These are phyloP conservation scores for Eospalax fontanierii DNA, from an alignment of 2,797 vertebrate genomes.

Conservation along the genomic window DNA sequence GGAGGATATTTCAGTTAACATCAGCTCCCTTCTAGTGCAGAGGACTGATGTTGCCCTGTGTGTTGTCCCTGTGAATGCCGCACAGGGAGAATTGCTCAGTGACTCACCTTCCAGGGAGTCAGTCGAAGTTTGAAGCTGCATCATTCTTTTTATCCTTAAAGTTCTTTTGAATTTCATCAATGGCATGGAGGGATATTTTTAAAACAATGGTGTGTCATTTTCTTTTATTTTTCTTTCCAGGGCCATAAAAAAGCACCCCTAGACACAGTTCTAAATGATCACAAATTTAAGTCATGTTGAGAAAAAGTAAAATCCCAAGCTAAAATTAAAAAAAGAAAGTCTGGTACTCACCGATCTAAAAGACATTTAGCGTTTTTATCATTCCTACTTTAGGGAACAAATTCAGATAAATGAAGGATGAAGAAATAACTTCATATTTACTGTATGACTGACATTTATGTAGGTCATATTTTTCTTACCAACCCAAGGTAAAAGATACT, in stretches of 20 bases:
- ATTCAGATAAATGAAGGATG: slow-evolving; percentile 2
- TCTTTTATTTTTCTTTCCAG: slow-evolving; percentile 34
- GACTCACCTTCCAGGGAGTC: slow-evolving; percentile 60
- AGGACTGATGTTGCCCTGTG: slow-evolving; percentile 12
- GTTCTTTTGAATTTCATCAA: slow-evolving; percentile 66
- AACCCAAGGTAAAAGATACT: slow-evolving; percentile 9
- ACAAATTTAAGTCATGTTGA: slow-evolving; percentile 5
- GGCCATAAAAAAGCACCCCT: neutral
- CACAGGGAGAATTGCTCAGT: neutral
- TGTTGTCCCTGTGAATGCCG: neutral
- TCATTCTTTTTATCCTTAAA: slow-evolving; percentile 57
- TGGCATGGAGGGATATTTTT: slow-evolving; percentile 64
- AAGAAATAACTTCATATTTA: neutral
- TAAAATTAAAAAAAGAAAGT: neutral
- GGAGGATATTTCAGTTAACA: slow-evolving; percentile 64
- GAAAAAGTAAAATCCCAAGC: neutral
- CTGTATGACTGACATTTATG: neutral
- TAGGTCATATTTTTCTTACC: neutral
- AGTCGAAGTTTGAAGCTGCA: neutral
- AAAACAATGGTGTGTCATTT: slow-evolving; percentile 62
- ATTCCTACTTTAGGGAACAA: neutral
- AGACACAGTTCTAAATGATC: slow-evolving; percentile 17
- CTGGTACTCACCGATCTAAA: neutral
- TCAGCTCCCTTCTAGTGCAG: slow-evolving; percentile 51
- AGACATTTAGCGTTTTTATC: neutral